Evolutionary conservation across 2,797 vertebrate species (phyloP).

Genomic region (Mico argentatus): DNA sequence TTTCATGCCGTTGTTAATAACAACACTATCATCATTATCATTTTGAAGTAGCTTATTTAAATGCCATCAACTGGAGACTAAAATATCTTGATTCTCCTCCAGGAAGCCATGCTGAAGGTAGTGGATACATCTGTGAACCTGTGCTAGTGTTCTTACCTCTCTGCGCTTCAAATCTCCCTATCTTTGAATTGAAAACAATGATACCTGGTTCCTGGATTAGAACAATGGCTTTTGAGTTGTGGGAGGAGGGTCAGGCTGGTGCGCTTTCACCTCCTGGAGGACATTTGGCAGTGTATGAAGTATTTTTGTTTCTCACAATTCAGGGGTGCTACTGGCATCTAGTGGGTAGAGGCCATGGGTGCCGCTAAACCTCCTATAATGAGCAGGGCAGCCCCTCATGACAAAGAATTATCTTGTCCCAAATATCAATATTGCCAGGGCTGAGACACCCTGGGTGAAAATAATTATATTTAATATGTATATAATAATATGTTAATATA

Average conservation of each 20-base stretch:
- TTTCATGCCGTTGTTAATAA: background rate
- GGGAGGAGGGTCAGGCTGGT: background rate
- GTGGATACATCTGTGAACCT: background rate
- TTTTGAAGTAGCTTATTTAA: constrained; percentile 10
- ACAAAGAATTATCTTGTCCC: background rate
- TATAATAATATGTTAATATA: background rate
- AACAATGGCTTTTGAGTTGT: background rate
- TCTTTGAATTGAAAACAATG: background rate
- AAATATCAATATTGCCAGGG: background rate
- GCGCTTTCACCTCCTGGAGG: background rate
- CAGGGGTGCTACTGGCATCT: background rate
- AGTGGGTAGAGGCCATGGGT: background rate
- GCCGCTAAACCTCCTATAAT: background rate
- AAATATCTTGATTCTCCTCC: background rate
- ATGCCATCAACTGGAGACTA: background rate
- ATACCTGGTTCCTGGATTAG: background rate
- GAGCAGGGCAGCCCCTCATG: background rate
- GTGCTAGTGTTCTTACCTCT: background rate
- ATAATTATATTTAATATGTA: background rate
- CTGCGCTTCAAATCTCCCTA: background rate
- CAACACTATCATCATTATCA: background rate
- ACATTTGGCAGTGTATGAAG: background rate
- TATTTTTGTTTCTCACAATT: background rate
- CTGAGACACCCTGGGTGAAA: background rate
- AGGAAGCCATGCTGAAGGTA: background rate